A percentile compares a stretch with the other conserved stretches of the same genome.
Conservation (phyloP, 2,113 vertebrate species). For the Apteryx mantelli region DNA sequence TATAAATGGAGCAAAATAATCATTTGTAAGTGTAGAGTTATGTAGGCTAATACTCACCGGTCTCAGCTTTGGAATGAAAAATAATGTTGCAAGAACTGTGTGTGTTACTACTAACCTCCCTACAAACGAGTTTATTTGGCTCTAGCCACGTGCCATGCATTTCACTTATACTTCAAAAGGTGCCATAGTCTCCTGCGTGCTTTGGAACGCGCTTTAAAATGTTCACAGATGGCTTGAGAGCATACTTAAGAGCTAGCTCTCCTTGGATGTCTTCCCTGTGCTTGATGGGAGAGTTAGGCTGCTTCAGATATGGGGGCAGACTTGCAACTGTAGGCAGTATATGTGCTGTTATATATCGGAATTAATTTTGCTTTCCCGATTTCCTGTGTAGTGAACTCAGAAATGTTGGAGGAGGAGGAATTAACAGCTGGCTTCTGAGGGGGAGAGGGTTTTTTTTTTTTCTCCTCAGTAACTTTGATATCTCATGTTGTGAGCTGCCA, state of each 20-base stretch:
- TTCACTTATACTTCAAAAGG: not conserved
- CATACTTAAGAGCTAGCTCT: not conserved
- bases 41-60: not conserved
- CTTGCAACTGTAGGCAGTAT: not conserved
- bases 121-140: not conserved
- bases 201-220: not conserved
- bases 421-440: not conserved
- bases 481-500: not conserved
- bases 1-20: not conserved
- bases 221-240: slow-evolving; percentile 8
- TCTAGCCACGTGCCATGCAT: not conserved
- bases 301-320: not conserved
- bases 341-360: not conserved
- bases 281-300: not conserved
- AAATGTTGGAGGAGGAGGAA: not conserved
- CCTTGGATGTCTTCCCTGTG: not conserved
- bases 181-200: not conserved
- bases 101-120: not conserved
- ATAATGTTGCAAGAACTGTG: not conserved
- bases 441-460: not conserved
- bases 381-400: not conserved
- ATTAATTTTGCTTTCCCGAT: not conserved
- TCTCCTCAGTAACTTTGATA: not conserved
- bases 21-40: not conserved
- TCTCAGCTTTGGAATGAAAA: not conserved